These are phyloP conservation scores for Nomada flava DNA, from an alignment of 2,888 invertebrate genomes.

Conservation along the genomic window DNA sequence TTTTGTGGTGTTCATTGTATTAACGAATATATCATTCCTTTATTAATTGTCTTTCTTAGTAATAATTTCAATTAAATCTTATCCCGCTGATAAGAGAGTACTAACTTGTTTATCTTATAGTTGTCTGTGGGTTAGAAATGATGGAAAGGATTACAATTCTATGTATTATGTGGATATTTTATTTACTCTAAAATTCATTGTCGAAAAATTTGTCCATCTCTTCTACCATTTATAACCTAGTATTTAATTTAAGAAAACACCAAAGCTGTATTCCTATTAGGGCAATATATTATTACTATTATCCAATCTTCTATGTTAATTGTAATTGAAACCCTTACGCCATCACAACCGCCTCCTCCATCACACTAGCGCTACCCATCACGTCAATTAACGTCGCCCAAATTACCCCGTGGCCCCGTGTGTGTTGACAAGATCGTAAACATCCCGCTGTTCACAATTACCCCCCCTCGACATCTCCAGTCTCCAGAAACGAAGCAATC, in stretches of 20 bases:
- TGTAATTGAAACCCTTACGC: not conserved
- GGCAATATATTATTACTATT: not conserved
- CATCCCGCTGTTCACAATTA: constrained; percentile 28
- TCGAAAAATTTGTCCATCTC: too few species aligned
- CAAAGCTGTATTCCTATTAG: too few species aligned
- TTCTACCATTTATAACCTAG: too few species aligned
- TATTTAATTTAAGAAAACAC: too few species aligned
- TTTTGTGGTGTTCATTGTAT: not conserved
- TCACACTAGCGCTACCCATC: constrained; percentile 12
- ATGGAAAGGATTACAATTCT: too few species aligned
- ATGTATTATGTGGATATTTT: too few species aligned
- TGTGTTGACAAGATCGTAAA: constrained; percentile 15
- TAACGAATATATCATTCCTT: not conserved
- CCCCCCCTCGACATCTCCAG: not conserved
- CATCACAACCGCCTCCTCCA: not conserved
- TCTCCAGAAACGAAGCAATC: constrained; percentile 34
- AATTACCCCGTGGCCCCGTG: constrained; percentile 16
- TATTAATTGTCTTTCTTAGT: not conserved
- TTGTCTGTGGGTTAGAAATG: too few species aligned
- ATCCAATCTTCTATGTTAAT: not conserved
- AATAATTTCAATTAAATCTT: too few species aligned
- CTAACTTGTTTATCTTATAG: too few species aligned
- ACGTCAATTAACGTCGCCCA: constrained; percentile 4
- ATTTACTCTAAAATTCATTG: too few species aligned
- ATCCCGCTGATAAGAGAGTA: too few species aligned